Evolutionary conservation across 2,113 vertebrate genomes (phyloP), one percentile per base, ranked within the genome.

Genomic region (Dermatemys mawii): DNA sequence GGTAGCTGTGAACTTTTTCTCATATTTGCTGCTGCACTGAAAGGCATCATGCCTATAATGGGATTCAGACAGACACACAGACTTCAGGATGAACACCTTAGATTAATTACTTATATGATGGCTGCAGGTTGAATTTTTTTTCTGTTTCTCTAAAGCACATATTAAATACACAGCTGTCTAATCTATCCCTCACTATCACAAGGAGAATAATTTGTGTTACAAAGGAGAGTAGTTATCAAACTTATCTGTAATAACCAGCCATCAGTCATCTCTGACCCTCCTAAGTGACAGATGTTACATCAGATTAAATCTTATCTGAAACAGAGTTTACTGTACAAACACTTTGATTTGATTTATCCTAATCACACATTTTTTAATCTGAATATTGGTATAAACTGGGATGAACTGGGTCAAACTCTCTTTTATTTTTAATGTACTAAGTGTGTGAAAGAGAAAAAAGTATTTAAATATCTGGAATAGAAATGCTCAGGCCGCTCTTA

Each of bases 161-260:
- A 5, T 82, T 50, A 51, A 38, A 10, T 79, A 1, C 2, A 2
- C 70, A 0, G 0, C 38, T 83, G 78, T 87, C 81, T 90, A 93
- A 90, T 81, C 49, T 60, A 50, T 53, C 85, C n/a, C 63, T 88
- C 38, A 83, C 90, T 57, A 93, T 79, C 53, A 75, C 94, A 87
- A 95, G 90, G 78, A 44, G 76, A 83, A 88, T 53, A 83, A 67
- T 91, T 94, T 82, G 81, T 92, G 89, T 88, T 89, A 60, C 87
- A 29, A 93, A 92, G 86, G 60, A 92, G 48, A 81, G 27, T 90
- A 93, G 96, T 96, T 97, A 93, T 17, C 83, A 94, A 92, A 81
- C 12, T 83, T 88, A 63, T 82, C 92, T 95, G 93, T 91, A 92
- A 94, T 81, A 92, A 46, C 46, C 4, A 57, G 57, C 83, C 80